These are phyloP conservation scores for Pristionchus japonicus DNA, from an alignment of 2,888 invertebrate genomes.

Conservation along the genomic window DNA sequence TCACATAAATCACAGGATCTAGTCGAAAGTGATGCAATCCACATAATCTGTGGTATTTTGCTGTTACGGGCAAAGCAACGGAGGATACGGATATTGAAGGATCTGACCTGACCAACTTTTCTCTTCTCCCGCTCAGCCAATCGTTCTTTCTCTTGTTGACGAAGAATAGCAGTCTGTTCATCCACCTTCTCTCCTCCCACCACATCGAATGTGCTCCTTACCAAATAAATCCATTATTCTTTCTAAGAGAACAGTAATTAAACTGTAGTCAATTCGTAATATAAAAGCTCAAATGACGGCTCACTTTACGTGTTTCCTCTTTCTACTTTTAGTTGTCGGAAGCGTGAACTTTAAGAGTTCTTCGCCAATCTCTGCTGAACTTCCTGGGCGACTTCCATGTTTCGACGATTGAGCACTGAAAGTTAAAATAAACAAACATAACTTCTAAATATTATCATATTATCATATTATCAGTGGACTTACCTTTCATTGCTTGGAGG, in stretches of 20 bases:
- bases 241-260: neutral
- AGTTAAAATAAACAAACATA: neutral
- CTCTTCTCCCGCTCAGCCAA: slow-evolving; percentile 31
- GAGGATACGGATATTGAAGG: neutral
- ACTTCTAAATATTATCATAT: neutral
- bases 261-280: too few relatives aligned
- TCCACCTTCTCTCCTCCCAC: neutral
- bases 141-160: slow-evolving; percentile 15
- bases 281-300: too few relatives aligned
- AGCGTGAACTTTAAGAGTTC: slow-evolving; percentile 18
- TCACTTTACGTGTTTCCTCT: slow-evolving; percentile 23
- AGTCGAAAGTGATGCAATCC: neutral
- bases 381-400: neutral
- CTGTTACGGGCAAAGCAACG: neutral
- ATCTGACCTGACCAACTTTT: slow-evolving; percentile 24
- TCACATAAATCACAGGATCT: neutral
- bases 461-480: too few relatives aligned
- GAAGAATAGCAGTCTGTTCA: neutral
- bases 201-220: neutral
- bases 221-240: neutral
- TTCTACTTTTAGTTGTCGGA: slow-evolving; percentile 25
- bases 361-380: slow-evolving; percentile 1
- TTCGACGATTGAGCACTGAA: neutral
- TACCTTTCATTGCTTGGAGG: neutral
- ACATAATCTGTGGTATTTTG: too few relatives aligned